These are phyloP conservation scores for Orchesella flavescens DNA, from an alignment of 2,888 invertebrate species.

Conservation along the genomic window DNA sequence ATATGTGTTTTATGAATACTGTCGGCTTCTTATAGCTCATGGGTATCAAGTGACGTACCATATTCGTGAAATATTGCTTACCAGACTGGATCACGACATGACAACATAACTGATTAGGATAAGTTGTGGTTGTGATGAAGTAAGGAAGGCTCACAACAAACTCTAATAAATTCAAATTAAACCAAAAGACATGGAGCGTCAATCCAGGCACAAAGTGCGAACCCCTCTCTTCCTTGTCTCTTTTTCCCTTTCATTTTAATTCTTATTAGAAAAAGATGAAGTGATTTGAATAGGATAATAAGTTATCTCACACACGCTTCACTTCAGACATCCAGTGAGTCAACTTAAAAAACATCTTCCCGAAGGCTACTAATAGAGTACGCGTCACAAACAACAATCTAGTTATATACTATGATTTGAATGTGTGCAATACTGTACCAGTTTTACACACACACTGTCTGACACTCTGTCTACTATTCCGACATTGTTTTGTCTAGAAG, in stretches of 20 bases:
- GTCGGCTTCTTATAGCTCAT: constrained; percentile 34
- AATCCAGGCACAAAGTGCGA: no score
- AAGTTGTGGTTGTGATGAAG: constrained; percentile 2
- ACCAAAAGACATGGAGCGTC: no score
- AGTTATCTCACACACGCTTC: constrained; percentile 17
- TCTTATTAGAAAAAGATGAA: constrained; percentile 35
- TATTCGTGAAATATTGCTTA: neutral
- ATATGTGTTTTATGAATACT: constrained; percentile 9
- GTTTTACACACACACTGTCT: no score
- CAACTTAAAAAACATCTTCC: neutral
- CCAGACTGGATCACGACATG: constrained; percentile 50
- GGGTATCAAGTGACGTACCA: constrained; percentile 29
- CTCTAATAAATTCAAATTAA: constrained; percentile 2
- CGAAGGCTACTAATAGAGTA: constrained; percentile 1
- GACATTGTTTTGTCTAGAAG: constrained; percentile 8
- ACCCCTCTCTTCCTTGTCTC: no score
- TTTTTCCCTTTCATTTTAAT: neutral
- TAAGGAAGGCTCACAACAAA: neutral
- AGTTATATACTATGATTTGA: neutral
- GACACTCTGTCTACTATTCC: neutral
- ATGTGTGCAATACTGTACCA: neutral
- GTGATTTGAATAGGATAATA: constrained; percentile 60
- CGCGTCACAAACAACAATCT: constrained; percentile 29
- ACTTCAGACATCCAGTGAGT: neutral
- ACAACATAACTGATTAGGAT: constrained; percentile 42